These are phyloP conservation scores for Troilus luridus DNA, from an alignment of 2,888 invertebrate species.

Conservation along the genomic window DNA sequence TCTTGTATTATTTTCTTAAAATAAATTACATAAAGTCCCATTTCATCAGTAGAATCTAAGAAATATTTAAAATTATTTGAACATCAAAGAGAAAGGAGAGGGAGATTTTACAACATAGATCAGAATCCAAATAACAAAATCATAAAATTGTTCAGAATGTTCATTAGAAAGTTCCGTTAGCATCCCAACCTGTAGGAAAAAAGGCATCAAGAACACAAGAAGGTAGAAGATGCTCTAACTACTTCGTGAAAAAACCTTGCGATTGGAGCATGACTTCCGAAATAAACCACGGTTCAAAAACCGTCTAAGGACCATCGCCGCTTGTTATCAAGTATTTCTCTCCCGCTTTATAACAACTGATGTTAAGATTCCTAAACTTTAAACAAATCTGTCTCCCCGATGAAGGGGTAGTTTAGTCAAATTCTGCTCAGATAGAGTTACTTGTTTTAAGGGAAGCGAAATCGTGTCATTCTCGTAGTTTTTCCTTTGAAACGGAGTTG, in stretches of 20 bases:
- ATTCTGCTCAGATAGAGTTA: no score
- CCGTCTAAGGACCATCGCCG: background rate
- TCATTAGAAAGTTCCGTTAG: background rate
- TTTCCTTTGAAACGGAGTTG: no score
- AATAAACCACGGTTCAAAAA: conserved; percentile 19
- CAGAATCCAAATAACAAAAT: background rate
- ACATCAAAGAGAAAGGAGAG: background rate
- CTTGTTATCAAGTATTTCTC: background rate
- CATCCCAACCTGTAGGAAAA: background rate
- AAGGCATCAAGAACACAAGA: background rate
- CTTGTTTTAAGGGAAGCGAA: no score
- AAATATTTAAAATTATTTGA: background rate
- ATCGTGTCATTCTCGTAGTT: no score
- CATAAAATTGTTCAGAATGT: background rate
- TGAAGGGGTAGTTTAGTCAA: no score
- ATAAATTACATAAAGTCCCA: background rate
- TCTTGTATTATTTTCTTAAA: background rate
- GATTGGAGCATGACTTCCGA: conserved; percentile 13
- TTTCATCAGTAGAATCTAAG: background rate
- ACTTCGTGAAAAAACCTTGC: background rate
- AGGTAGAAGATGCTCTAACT: background rate
- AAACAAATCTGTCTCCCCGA: no score
- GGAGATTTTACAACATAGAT: background rate
- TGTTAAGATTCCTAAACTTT: background rate
- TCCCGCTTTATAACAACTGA: background rate